Evolutionary conservation across 2,797 vertebrate genomes (phyloP).

Genomic region (Knipowitschia caucasica): DNA sequence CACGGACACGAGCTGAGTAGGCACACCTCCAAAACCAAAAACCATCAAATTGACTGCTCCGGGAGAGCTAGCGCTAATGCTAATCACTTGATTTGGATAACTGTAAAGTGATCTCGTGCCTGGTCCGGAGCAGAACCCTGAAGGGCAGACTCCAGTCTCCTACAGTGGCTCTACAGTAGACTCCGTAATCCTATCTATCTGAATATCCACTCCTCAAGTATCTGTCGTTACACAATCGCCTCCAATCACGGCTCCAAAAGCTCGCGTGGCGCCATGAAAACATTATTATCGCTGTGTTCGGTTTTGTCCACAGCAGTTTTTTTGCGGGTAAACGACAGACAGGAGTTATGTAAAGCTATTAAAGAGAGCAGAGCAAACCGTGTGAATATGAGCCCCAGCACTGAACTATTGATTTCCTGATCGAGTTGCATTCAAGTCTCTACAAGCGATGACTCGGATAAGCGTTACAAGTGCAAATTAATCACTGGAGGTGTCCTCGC

Average conservation of each 20-base stretch:
- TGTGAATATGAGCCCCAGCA: slow-evolving; percentile 18
- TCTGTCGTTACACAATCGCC: slow-evolving; percentile 24
- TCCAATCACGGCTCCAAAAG: slow-evolving; percentile 11
- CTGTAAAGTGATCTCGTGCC: background rate
- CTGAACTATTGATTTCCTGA: slow-evolving; percentile 28
- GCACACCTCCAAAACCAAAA: no score
- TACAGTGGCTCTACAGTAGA: slow-evolving; percentile 4
- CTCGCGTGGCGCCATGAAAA: background rate
- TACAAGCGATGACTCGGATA: slow-evolving; percentile 9
- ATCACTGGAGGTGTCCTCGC: background rate
- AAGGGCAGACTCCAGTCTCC: slow-evolving; percentile 6
- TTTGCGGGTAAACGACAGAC: background rate
- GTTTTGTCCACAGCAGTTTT: background rate
- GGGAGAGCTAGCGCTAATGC: no score
- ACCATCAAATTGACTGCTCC: no score
- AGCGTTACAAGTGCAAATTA: background rate
- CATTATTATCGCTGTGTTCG: slow-evolving; percentile 1
- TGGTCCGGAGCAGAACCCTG: background rate
- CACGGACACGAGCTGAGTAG: no score
- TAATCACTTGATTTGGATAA: background rate
- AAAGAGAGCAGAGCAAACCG: slow-evolving; percentile 9
- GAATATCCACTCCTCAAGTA: slow-evolving; percentile 29
- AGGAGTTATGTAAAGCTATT: background rate
- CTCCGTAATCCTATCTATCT: slow-evolving; percentile 36
- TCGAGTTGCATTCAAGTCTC: slow-evolving; percentile 16